phyloP scores from a whole-genome alignment of 2,797 vertebrate genomes.

The Helicolenus hilgendorfi region DNA sequence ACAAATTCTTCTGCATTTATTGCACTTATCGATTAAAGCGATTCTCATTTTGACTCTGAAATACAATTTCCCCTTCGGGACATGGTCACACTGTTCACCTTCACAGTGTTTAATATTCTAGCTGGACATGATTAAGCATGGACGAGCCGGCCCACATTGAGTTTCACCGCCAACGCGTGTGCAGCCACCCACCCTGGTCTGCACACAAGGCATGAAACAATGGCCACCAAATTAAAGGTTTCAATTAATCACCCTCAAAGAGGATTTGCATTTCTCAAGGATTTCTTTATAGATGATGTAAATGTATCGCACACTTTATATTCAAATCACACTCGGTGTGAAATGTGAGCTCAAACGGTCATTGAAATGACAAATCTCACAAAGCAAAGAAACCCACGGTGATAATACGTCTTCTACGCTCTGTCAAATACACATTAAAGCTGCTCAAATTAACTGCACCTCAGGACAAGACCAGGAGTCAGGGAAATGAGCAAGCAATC shows the following conservation, averaged over 20 bases:
- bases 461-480: conserved; percentile 54
- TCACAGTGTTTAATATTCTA: conserved; percentile 74
- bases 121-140: conserved; percentile 53
- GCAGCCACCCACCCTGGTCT: conserved; percentile 51
- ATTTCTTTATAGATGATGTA: conserved; percentile 55
- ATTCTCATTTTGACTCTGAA: conserved; percentile 39
- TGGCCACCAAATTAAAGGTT: conserved; percentile 69
- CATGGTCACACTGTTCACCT: conserved; percentile 72
- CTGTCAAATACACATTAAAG: conserved; percentile 80
- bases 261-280: conserved; percentile 70
- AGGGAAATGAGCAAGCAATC: conserved; percentile 44
- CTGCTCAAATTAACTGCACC: conserved; percentile 72
- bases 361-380: conserved; percentile 79
- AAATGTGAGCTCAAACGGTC: conserved; percentile 72
- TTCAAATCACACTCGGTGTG: conserved; percentile 78
- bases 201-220: conserved; percentile 67
- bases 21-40: conserved; percentile 31
- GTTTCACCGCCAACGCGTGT: conserved; percentile 36
- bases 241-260: conserved; percentile 76
- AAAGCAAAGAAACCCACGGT: conserved; percentile 72
- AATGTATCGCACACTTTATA: conserved; percentile 73
- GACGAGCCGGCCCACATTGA: conserved; percentile 41
- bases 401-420: conserved; percentile 81
- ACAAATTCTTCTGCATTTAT: conserved; percentile 23
- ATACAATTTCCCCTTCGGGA: conserved; percentile 56